Evolutionary conservation across 2,888 invertebrate genomes (phyloP).

Genomic region (Cheilosia soror): DNA sequence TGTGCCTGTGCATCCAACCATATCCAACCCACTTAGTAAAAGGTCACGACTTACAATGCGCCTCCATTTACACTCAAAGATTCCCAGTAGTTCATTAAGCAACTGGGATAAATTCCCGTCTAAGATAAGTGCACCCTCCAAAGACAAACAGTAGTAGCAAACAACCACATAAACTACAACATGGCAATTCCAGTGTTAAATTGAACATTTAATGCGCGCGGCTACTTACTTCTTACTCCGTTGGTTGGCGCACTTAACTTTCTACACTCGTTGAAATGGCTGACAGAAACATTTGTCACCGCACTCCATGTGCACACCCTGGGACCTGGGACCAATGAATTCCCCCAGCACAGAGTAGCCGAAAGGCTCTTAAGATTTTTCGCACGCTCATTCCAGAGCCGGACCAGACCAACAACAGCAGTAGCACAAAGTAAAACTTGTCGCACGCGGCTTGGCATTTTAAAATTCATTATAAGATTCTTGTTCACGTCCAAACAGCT

Average conservation of each 20-base stretch:
- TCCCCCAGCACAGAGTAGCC: constrained; percentile 17
- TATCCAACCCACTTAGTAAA: constrained; percentile 53
- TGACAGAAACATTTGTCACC: constrained; percentile 73
- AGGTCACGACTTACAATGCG: constrained; percentile 54
- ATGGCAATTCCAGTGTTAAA: constrained; percentile 53
- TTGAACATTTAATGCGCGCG: constrained; percentile 61
- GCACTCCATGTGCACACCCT: constrained; percentile 59
- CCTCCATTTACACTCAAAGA: constrained; percentile 40
- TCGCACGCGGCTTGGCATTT: constrained; percentile 66
- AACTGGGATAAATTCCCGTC: constrained; percentile 43
- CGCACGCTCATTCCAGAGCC: constrained; percentile 67
- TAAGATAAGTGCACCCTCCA: constrained; percentile 42
- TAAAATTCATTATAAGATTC: constrained; percentile 71
- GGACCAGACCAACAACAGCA: constrained; percentile 16
- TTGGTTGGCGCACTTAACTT: constrained; percentile 68
- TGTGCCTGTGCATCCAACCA: constrained; percentile 15
- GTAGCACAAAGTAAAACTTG: constrained; percentile 64
- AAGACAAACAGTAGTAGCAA: constrained; percentile 21
- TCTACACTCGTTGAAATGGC: constrained; percentile 66
- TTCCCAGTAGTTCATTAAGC: constrained; percentile 60
- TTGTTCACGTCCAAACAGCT: constrained; percentile 50
- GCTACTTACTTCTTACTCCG: constrained; percentile 22
- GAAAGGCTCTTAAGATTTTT: constrained; percentile 67
- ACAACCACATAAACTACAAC: constrained; percentile 47
- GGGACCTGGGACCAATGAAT: constrained; percentile 50